These are phyloP conservation scores for Ophioninae sp. DNA, from an alignment of 2,888 invertebrate species.

Conservation along the genomic window DNA sequence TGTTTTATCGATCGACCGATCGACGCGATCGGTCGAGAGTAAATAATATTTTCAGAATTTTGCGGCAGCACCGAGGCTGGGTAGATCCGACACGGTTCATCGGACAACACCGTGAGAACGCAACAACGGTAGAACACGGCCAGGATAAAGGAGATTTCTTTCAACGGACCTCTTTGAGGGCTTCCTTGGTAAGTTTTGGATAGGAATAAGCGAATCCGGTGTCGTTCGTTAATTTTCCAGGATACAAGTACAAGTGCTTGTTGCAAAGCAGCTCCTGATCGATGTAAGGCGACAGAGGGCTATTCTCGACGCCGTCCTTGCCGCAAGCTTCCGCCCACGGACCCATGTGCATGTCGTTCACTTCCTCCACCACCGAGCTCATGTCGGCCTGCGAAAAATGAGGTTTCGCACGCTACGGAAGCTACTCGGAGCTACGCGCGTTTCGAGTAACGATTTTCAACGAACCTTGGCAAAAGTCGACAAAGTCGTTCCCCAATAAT, in stretches of 20 bases:
- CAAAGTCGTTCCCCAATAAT: conserved; percentile 92
- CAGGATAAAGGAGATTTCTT: background rate
- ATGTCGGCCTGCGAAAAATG: conserved; percentile 86
- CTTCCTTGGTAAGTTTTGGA: conserved; percentile 85
- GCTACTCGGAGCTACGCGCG: background rate
- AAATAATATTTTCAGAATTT: too few species aligned
- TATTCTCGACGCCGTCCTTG: conserved; percentile 88
- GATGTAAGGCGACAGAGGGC: conserved; percentile 94
- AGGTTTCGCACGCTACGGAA: background rate
- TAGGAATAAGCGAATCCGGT: conserved; percentile 84
- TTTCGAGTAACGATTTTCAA: background rate
- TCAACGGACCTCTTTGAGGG: conserved; percentile 84
- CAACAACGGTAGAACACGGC: too few species aligned
- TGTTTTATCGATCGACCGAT: too few species aligned
- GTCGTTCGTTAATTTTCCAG: conserved; percentile 84
- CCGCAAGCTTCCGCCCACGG: conserved; percentile 96
- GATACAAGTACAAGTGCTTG: conserved; percentile 90
- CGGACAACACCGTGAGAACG: too few species aligned
- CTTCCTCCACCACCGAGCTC: conserved; percentile 91
- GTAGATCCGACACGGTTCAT: too few species aligned
- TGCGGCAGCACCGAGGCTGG: too few species aligned
- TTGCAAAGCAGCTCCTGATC: conserved; percentile 91
- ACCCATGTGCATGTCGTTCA: conserved; percentile 95
- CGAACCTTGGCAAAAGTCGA: conserved; percentile 91
- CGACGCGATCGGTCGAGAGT: too few species aligned